Base-by-base conservation (phyloP, 2,113 vertebrate genomes). In the Saccopteryx bilineata region DNA sequence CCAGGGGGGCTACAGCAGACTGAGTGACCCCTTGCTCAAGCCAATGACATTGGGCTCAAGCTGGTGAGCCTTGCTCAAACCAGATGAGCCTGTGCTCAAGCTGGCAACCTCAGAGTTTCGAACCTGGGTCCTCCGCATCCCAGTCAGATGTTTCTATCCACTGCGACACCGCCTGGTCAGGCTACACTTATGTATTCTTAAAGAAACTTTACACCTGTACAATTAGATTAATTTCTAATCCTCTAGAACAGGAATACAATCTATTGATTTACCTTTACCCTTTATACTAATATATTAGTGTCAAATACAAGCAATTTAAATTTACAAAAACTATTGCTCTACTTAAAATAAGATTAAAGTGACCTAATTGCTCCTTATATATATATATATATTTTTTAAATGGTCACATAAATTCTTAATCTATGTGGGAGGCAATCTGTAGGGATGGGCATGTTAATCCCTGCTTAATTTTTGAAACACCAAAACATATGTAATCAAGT, bases 351-450 rank as follows among this genome's bases (percentile, higher is more conserved):
- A 92, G 39, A 69, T 60, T 74, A n/a, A 71, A 90, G 26, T 93
- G 71, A 92, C 33, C 66, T 92, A 93, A 65, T 76, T 84, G 19
- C 13, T 93, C 72, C 92, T 71, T 80, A 87, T 91, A 86, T 96
- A 96, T 91, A 39, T 39, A 39, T 39, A 39, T 39, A 39, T 39
- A 39, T 39, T 3, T 96, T 96, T 1, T n/a, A 97, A 94, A 71
- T 81, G 24, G 92, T 87, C 91, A 93, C 31, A 39, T 82, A 31
- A 84, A 97, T 95, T 96, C 84, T 58, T 95, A 93, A 87, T 90
- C 61, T 92, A n/a, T 56, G 58, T 83, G 63, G 33, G 83, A 96
- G 48, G 17, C 31, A 54, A 94, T 83, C 28, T 97, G 86, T 95
- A 97, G 83, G 9, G 63, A 76, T 86, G 10, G 87, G 68, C 88